A percentile compares a stretch with the other conserved stretches of the same genome.
phyloP scores from a whole-genome alignment of 2,888 invertebrate genomes.

The Stenolophus ochropezus region DNA sequence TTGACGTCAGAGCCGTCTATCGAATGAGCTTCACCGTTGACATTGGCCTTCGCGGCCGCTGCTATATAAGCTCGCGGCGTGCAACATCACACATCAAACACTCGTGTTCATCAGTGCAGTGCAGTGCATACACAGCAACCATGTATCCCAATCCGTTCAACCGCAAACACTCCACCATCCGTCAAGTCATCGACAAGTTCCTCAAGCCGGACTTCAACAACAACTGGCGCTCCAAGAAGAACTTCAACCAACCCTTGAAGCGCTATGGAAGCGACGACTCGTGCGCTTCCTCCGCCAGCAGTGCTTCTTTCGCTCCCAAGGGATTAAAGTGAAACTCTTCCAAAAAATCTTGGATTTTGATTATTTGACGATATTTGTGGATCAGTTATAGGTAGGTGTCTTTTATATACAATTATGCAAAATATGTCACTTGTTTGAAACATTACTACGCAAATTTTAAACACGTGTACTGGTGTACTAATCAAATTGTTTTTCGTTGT shows the following conservation, averaged over 20 bases:
- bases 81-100: neutral
- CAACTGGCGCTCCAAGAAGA: slow-evolving; percentile 55
- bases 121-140: slow-evolving; percentile 67
- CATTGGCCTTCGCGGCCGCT: slow-evolving; percentile 19
- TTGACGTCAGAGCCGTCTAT: slow-evolving; percentile 49
- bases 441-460: neutral
- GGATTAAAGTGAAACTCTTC: slow-evolving; percentile 54
- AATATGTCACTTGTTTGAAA: too few relatives aligned
- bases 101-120: neutral
- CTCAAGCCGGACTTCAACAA: slow-evolving; percentile 74
- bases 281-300: slow-evolving; percentile 57
- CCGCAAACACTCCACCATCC: slow-evolving; percentile 80
- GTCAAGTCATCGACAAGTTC: slow-evolving; percentile 80
- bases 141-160: slow-evolving; percentile 84
- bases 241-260: slow-evolving; percentile 50
- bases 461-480: neutral
- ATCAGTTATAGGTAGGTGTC: slow-evolving; percentile 12
- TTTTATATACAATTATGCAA: neutral
- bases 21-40: slow-evolving; percentile 20
- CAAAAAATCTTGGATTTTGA: neutral
- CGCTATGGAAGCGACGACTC: slow-evolving; percentile 61
- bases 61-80: slow-evolving; percentile 12
- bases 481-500: slow-evolving; percentile 12
- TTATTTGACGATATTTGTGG: neutral
- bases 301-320: slow-evolving; percentile 40